These are phyloP conservation scores for Tricholauxania praeusta DNA, from an alignment of 2,888 invertebrate species.

Conservation along the genomic window DNA sequence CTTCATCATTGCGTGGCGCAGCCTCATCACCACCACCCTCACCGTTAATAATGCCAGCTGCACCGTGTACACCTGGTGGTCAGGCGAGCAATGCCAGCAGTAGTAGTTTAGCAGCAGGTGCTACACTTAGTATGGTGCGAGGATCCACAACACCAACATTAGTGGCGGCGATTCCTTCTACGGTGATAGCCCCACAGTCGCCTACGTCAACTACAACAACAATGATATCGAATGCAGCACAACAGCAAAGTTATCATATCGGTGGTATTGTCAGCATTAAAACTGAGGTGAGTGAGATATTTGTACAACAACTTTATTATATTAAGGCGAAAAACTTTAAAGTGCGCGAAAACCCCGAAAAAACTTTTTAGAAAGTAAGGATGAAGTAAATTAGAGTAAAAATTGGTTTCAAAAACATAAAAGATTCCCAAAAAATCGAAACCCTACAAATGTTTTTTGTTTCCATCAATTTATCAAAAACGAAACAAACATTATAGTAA, in stretches of 20 bases:
- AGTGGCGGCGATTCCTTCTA: constrained; percentile 40
- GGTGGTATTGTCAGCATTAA: constrained; percentile 30
- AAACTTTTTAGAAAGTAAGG: no score
- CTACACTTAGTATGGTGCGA: constrained; percentile 49
- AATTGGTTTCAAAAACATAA: no score
- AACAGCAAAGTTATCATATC: constrained; percentile 8
- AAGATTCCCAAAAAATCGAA: no score
- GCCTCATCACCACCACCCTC: constrained; percentile 39
- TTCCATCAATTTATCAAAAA: no score
- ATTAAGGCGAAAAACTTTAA: no score
- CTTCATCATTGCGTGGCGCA: constrained; percentile 45
- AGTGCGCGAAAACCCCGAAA: no score
- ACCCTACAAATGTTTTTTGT: no score
- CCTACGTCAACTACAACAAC: constrained; percentile 41
- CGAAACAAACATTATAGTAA: no score
- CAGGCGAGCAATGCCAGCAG: constrained; percentile 52
- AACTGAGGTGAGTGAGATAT: constrained; percentile 28
- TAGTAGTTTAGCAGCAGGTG: constrained; percentile 37
- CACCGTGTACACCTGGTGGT: constrained; percentile 42
- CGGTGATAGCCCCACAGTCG: constrained; percentile 36
- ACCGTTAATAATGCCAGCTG: constrained; percentile 27
- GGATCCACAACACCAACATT: constrained; percentile 48
- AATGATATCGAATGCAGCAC: constrained; percentile 6
- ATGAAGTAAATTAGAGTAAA: no score
- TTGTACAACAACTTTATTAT: no score